Conservation (phyloP, 2,888 invertebrate species). For the Emmelina monodactyla region DNA sequence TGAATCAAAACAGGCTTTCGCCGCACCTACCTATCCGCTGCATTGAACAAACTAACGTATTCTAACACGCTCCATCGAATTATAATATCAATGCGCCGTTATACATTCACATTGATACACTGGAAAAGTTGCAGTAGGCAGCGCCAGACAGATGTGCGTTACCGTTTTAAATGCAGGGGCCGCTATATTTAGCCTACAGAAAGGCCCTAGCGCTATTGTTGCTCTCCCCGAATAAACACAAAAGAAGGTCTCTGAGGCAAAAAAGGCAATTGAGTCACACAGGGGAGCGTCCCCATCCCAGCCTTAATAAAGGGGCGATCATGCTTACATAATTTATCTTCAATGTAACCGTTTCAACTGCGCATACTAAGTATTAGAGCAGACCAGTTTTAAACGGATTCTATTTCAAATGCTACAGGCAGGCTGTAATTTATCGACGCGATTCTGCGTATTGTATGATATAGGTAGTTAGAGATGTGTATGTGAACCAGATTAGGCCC, state of each 20-base stretch:
- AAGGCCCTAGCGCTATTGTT: conserved; percentile 58
- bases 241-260: conserved; percentile 55
- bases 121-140: conserved; percentile 1
- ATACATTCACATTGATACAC: background rate
- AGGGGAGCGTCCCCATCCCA: conserved; percentile 51
- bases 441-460: background rate
- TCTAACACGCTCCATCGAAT: no score
- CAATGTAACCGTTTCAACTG: conserved; percentile 28
- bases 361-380: background rate
- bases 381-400: background rate
- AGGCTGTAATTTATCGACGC: background rate
- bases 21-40: no score
- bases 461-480: background rate
- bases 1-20: no score
- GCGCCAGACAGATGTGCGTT: conserved; percentile 55
- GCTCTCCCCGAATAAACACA: conserved; percentile 50
- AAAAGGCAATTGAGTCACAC: conserved; percentile 49
- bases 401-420: background rate
- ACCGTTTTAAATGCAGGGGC: conserved; percentile 33
- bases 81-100: conserved; percentile 1
- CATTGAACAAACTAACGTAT: no score
- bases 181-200: conserved; percentile 61
- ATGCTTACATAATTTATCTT: conserved; percentile 32
- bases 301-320: conserved; percentile 41
- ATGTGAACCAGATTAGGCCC: background rate